Evolutionary conservation across 2,113 vertebrate species (phyloP).

Genomic region (Rattus rattus): DNA sequence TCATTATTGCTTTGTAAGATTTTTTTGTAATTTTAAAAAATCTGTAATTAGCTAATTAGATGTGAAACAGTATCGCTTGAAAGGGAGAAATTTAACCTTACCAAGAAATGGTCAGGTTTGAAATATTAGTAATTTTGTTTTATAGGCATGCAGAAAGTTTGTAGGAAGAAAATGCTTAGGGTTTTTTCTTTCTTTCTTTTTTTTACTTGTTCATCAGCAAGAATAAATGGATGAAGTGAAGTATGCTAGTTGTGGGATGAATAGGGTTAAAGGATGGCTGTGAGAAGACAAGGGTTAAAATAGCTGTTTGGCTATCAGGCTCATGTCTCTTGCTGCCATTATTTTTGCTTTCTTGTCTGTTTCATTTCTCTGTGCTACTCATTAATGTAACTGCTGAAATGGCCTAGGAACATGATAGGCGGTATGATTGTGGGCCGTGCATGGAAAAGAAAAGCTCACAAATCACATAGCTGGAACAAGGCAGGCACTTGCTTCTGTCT

Average conservation of each 20-base stretch:
- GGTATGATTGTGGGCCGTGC: not conserved
- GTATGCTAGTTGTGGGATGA: not conserved
- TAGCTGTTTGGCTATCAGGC: not conserved
- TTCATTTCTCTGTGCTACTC: not conserved
- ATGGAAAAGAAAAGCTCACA: not conserved
- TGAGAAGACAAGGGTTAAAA: not conserved
- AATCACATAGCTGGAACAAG: not conserved
- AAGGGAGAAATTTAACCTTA: not conserved
- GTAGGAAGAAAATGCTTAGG: not conserved
- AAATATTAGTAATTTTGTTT: conserved; percentile 45
- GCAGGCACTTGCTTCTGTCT: not conserved
- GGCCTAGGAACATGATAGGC: not conserved
- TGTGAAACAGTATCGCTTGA: conserved; percentile 51
- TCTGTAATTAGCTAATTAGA: conserved; percentile 38
- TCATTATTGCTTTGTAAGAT: conserved; percentile 40
- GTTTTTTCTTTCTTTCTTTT: not conserved
- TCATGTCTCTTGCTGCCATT: not conserved
- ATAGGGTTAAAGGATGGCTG: not conserved
- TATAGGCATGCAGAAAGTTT: conserved; percentile 12
- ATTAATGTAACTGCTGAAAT: not conserved
- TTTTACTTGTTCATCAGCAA: not conserved
- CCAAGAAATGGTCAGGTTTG: conserved; percentile 26
- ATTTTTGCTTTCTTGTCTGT: not conserved
- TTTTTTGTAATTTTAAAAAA: conserved; percentile 63
- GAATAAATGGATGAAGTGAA: not conserved